Base-by-base conservation (phyloP, 1,140 invertebrate genomes). In the Frieseomelitta varia region DNA sequence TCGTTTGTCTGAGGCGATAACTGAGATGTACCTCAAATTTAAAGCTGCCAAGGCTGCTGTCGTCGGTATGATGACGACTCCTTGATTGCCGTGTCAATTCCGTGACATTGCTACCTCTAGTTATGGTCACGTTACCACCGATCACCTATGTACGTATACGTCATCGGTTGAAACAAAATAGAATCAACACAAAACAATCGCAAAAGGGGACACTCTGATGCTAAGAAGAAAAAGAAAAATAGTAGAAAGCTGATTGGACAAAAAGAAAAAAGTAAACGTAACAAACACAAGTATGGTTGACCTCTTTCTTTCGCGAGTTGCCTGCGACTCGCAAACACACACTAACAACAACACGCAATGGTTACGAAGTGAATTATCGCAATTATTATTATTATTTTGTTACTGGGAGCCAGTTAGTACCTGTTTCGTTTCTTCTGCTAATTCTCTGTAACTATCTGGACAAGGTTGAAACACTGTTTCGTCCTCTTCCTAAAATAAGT, bases 11-110 rank as follows among this genome's bases (percentile, higher is more conserved):
- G 75, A 84, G 75, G 75, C 39, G 69, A 87, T 78, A 65, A 53
- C 39, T 58, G 67, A 61, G 79, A 79, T 89, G 85, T 95, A 96
- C 96, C 95, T 97, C 96, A 91, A 96, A 96, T 93, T 97, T 97
- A 90, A 96, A 96, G 93, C 96, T 97, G 91, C 96, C 96, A 85
- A 97, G 93, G 80, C 96, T 97, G 79, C 96, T 97, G 88, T 97
- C 97, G 92, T 97, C 97, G 4, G 96, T 97, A 89, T 96, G 96
- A 88, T 96, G 96, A 78, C 96, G 95, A 80, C 94, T 95, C 85
- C 96, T 95, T 39, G 93, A 93, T 85, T 95, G 94, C 76, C 92
- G 91, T 75, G 93, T 93, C 83, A 95, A 94, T 88, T 94, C 95
- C 88, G 94, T 95, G 79, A 93, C 88, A 92, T 93, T 94, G 87